A percentile compares a stretch with the other conserved stretches of the same genome.
phyloP scores from a whole-genome alignment of 1,140 invertebrate species.

The Triops longicaudatus region DNA sequence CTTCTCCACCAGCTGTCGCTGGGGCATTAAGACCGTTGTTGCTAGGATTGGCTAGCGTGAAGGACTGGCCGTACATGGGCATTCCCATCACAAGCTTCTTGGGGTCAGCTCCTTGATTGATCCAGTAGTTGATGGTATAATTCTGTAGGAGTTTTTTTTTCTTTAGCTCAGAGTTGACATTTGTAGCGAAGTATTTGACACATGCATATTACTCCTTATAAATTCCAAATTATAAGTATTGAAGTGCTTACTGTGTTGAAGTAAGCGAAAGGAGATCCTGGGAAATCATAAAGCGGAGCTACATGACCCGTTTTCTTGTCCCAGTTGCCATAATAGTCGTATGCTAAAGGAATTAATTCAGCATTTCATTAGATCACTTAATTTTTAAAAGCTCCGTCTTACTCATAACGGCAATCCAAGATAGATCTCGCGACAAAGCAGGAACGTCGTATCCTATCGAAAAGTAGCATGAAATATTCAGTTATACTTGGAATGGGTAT shows the following conservation, averaged over 20 bases:
- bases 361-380: constrained; percentile 36
- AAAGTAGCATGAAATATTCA: background rate
- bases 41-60: constrained; percentile 44
- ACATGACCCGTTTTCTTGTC: constrained; percentile 45
- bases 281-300: constrained; percentile 40
- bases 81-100: constrained; percentile 56
- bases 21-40: constrained; percentile 47
- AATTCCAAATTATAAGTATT: background rate
- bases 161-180: background rate
- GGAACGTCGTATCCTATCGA: constrained; percentile 32
- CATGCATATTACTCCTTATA: background rate
- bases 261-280: constrained; percentile 38
- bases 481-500: constrained; percentile 10
- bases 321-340: constrained; percentile 47
- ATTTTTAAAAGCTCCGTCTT: constrained; percentile 36
- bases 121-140: constrained; percentile 47
- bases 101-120: constrained; percentile 48
- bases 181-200: background rate
- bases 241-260: constrained; percentile 40
- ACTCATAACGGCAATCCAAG: constrained; percentile 36
- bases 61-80: constrained; percentile 55
- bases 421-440: constrained; percentile 30
- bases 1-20: constrained; percentile 57
- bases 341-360: constrained; percentile 36
- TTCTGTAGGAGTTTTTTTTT: constrained; percentile 7